Percentiles rank a stretch among this genome's conserved stretches.
phyloP scores from a whole-genome alignment of 2,888 invertebrate species.

The Anarsia innoxiella region DNA sequence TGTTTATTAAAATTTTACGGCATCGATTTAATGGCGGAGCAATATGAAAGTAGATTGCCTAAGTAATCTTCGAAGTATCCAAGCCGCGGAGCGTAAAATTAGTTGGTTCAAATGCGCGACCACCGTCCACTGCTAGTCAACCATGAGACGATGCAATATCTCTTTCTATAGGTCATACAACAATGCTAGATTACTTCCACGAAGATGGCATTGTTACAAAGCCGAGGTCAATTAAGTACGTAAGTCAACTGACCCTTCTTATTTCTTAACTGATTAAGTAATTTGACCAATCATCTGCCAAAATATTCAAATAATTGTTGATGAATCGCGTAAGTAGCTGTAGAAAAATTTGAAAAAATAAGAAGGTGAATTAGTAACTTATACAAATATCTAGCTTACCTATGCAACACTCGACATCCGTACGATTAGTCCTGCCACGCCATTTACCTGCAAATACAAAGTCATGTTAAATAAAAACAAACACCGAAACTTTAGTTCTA shows the following conservation, averaged over 20 bases:
- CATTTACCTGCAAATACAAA: slow-evolving; percentile 6
- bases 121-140: slow-evolving; percentile 21
- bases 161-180: slow-evolving; percentile 23
- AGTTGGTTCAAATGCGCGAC: slow-evolving; percentile 21
- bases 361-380: too few species aligned
- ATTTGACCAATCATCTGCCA: too few species aligned
- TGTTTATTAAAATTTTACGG: slow-evolving; percentile 18
- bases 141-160: slow-evolving; percentile 29
- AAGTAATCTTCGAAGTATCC: slow-evolving; percentile 23
- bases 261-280: too few species aligned
- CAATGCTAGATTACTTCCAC: too few species aligned
- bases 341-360: neutral
- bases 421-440: slow-evolving; percentile 3
- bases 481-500: neutral
- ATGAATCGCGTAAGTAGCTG: too few species aligned
- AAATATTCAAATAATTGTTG: too few species aligned
- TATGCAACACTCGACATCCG: slow-evolving; percentile 10
- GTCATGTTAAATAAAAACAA: slow-evolving; percentile 2
- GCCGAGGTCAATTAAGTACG: too few species aligned
- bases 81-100: slow-evolving; percentile 38
- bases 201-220: too few species aligned
- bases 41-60: slow-evolving; percentile 40
- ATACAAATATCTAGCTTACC: too few species aligned
- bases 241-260: too few species aligned
- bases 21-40: slow-evolving; percentile 31